Percentiles rank a stretch among this genome's conserved stretches.
phyloP scores from a whole-genome alignment of 1,140 invertebrate species.

The Brachionus angularis region DNA sequence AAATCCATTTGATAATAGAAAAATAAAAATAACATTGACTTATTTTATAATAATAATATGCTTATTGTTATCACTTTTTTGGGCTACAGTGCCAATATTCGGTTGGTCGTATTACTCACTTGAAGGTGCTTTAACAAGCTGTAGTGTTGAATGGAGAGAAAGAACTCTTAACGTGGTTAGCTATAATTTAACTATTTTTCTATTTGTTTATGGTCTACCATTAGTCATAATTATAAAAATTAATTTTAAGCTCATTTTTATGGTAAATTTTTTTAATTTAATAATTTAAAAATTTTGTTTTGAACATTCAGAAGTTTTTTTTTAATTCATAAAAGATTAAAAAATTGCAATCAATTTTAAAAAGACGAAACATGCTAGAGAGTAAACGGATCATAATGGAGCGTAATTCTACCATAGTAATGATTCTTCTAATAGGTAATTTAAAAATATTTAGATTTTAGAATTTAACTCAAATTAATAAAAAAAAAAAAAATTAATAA shows the following conservation, averaged over 20 bases:
- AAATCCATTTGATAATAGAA: constrained; percentile 12
- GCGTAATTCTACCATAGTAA: constrained; percentile 18
- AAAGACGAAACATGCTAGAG: constrained; percentile 5
- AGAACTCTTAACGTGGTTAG: constrained; percentile 20
- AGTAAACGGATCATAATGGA: constrained; percentile 17
- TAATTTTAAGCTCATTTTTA: constrained; percentile 31
- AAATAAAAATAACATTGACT: neutral
- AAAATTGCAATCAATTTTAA: constrained; percentile 7
- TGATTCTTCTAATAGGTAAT: constrained; percentile 20
- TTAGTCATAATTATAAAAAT: neutral
- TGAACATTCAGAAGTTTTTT: neutral
- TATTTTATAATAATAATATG: neutral
- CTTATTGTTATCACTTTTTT: neutral
- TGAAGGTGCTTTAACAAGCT: constrained; percentile 26
- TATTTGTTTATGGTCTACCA: constrained; percentile 30
- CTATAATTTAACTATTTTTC: constrained; percentile 38
- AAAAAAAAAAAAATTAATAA: neutral
- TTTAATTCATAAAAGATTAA: neutral
- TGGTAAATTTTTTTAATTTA: neutral
- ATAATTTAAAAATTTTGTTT: neutral
- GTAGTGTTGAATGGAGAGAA: constrained; percentile 44
- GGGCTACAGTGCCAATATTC: constrained; percentile 19
- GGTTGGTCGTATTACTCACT: constrained; percentile 42
- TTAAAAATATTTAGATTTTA: neutral
- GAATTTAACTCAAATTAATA: neutral